phyloP scores from a whole-genome alignment of 2,888 invertebrate species.

The Leucania comma region DNA sequence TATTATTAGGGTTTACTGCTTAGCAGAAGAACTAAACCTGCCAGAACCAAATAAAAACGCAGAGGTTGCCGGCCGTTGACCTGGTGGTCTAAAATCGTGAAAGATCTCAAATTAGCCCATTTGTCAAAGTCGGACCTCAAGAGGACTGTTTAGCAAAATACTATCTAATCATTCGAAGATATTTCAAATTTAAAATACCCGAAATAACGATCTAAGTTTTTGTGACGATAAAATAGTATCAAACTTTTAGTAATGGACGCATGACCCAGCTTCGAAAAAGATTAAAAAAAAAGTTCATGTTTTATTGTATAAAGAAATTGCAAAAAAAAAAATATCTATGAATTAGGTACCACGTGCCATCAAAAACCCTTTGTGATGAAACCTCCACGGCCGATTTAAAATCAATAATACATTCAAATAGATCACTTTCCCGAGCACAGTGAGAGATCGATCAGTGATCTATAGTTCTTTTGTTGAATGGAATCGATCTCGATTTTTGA shows the following conservation, averaged over 20 bases:
- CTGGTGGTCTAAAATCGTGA: too few species aligned
- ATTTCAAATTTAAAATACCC: background rate
- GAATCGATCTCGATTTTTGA: constrained; percentile 86
- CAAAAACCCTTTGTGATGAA: constrained; percentile 73
- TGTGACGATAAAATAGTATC: background rate
- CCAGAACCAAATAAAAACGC: too few species aligned
- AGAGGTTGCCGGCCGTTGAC: too few species aligned
- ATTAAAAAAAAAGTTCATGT: background rate
- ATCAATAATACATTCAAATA: constrained; percentile 87
- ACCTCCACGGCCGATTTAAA: constrained; percentile 85
- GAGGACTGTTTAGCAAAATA: background rate
- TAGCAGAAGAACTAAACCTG: too few species aligned
- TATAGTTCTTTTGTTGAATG: constrained; percentile 85
- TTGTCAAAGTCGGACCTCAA: too few species aligned
- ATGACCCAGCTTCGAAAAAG: background rate
- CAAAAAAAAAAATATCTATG: constrained; percentile 21
- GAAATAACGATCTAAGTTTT: background rate
- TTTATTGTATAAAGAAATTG: constrained; percentile 22
- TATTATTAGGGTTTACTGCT: background rate
- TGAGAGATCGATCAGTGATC: constrained; percentile 87
- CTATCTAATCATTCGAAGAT: background rate
- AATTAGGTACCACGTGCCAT: constrained; percentile 60
- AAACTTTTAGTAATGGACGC: background rate
- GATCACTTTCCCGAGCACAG: constrained; percentile 86
- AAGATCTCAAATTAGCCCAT: too few species aligned